Base-by-base conservation (phyloP, 2,113 vertebrate genomes). In the Scartelaos histophorus region DNA sequence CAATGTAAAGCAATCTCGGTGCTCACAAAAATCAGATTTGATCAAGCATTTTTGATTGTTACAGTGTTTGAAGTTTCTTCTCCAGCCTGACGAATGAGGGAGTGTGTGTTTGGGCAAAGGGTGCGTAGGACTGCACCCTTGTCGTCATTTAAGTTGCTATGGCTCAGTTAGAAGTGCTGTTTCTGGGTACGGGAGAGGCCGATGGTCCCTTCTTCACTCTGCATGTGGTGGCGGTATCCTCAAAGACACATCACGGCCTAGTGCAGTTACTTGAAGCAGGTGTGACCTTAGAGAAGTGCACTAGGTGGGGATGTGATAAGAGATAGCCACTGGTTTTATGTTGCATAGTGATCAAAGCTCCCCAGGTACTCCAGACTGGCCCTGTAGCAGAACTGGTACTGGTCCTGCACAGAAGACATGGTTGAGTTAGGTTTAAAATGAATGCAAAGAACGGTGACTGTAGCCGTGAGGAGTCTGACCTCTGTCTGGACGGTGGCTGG, bases 331-430 rank as follows among this genome's bases (percentile, higher is more conserved):
- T 88, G 91, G 91, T 83, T 94, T 95, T 99, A 99, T 95, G 98
- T 99, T 98, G 97, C 97, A 99, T 99, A 99, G 97, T 99, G 98
- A 93, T 99, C 98, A 89, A 99, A 99, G 92, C 98, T 99, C 90
- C 97, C 98, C 93, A 99, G 93, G 90, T 99, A 99, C 85, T 99
- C 98, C 89, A 99, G 93, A 85, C 96, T 96, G 84, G 97, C 98
- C 84, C 97, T 94, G 89, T 99, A 99, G 91, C 97, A 98, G 90
- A 99, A 99, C 93, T 99, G 98, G 88, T 99, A 99, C 90, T 99
- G 98, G 93, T 99, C 98, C 97, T 99, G 86, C 11, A 85, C 35
- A 69, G 80, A 88, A 5, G 78, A 22, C 73, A 51, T 12, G 17
- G n/a, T 19, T 43, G 35, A 17, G 16, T 35, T 38, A 19, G 16